Evolutionary conservation across 2,888 invertebrate species (phyloP), one percentile per base, ranked within the genome.

Genomic region (Melangyna quadrimaculata): DNA sequence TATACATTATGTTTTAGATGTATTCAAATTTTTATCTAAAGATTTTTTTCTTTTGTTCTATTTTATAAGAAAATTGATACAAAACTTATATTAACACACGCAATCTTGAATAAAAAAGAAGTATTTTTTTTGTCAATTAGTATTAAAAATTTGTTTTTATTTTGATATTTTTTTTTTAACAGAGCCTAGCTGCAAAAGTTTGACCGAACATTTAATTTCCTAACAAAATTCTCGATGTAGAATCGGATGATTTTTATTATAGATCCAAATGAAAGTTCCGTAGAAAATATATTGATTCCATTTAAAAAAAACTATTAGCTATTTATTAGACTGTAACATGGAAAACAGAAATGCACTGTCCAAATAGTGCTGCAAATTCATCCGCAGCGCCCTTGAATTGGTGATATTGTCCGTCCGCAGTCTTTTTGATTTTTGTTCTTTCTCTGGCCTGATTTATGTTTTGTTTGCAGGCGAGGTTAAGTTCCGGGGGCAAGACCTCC

Each of bases 11-110:
- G 69, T 81, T 81, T 77, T 81, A 80, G 84, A 80, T 84, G 61
- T 80, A 80, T 75, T 84, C 59, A 74, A 65, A 61, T 27, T 80
- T 61, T 67, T 79, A 74, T 80, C 75, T 72, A 37, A 75, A 75
- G 45, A 37, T 65, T 71, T 48, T 45, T 78, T 63, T 73, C 61
- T 67, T 83, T 79, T 70, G 51, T 67, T 78, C 78, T 86, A 86
- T 73, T 86, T 81, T 73, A 73, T 86, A 86, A 86, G 86, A 70
- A 70, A 70, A 86, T 72, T 80, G 53, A 80, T 86, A 81, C 84
- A 67, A 84, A 79, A 84, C 63, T 75, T 84, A 75, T 79, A 84
- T 51, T 29, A 65, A 65, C 43, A 84, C 75, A 84, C 48, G 80
- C 84, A 84, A 80, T 80, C 67, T 84, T 80, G 51, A 84, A 80